Evolutionary conservation across 2,797 vertebrate genomes (phyloP).

Genomic region (Steatocranus sp.): DNA sequence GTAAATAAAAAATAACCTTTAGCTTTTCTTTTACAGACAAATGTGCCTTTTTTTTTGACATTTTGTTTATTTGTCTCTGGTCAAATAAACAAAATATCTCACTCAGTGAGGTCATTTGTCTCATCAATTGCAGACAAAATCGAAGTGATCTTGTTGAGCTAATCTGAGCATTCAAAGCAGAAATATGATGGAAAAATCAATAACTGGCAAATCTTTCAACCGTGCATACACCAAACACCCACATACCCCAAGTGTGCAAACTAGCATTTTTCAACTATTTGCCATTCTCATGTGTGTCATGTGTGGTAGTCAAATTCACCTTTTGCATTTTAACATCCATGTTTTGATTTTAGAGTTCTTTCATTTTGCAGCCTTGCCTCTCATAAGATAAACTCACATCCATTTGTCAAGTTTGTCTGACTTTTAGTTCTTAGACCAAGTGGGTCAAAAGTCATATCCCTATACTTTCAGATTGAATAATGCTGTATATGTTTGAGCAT

Average conservation of each 20-base stretch:
- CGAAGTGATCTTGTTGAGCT: constrained; percentile 13
- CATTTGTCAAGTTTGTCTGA: background rate
- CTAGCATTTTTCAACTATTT: background rate
- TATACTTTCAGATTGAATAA: background rate
- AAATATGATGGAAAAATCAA: constrained; percentile 32
- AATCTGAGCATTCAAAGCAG: constrained; percentile 33
- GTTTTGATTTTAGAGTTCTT: background rate
- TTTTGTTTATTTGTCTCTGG: background rate
- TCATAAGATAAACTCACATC: no score
- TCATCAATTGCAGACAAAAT: constrained; percentile 31
- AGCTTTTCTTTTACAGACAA: background rate
- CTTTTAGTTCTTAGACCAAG: background rate
- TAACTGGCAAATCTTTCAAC: constrained; percentile 28
- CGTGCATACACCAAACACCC: background rate
- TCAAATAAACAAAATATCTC: constrained; percentile 2
- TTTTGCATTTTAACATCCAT: background rate
- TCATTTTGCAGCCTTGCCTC: background rate
- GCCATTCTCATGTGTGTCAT: background rate
- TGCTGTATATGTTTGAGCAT: background rate
- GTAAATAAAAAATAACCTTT: background rate
- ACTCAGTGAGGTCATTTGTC: constrained; percentile 25
- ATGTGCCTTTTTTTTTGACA: background rate
- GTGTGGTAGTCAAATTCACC: background rate
- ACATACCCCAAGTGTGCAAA: background rate
- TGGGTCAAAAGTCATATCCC: background rate